Evolutionary conservation across 2,113 vertebrate species (phyloP).

Genomic region (Romanogobio albipinnatus): DNA sequence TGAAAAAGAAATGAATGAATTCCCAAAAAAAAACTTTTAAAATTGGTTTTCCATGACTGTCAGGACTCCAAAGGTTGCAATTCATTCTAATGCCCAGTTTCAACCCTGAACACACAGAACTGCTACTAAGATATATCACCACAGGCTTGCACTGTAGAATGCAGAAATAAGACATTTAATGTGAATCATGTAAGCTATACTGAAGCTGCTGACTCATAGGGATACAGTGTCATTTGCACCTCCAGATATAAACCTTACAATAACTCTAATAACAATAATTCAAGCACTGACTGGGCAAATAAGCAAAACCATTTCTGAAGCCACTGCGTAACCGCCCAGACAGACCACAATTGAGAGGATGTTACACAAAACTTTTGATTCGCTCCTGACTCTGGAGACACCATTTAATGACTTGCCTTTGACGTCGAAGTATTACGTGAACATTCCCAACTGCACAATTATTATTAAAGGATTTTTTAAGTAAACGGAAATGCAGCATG

Average conservation of each 20-base stretch:
- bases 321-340: neutral
- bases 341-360: neutral
- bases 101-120: constrained; percentile 11
- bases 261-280: constrained; percentile 22
- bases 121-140: constrained; percentile 21
- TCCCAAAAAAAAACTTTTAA: neutral
- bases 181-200: neutral
- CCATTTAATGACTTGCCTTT: neutral
- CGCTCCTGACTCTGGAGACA: neutral
- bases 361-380: neutral
- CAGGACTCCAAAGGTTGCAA: neutral
- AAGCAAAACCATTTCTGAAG: neutral
- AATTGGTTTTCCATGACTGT: neutral
- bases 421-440: neutral
- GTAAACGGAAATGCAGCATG: constrained; percentile 42
- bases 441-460: neutral
- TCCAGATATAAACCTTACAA: neutral
- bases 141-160: neutral
- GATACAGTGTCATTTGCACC: neutral
- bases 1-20: too few relatives aligned
- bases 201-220: constrained; percentile 6
- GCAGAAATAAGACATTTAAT: constrained; percentile 15
- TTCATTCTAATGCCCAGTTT: neutral
- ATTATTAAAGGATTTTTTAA: constrained; percentile 18
- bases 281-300: neutral